phyloP scores from a whole-genome alignment of 2,797 vertebrate species.

The Merluccius polli region DNA sequence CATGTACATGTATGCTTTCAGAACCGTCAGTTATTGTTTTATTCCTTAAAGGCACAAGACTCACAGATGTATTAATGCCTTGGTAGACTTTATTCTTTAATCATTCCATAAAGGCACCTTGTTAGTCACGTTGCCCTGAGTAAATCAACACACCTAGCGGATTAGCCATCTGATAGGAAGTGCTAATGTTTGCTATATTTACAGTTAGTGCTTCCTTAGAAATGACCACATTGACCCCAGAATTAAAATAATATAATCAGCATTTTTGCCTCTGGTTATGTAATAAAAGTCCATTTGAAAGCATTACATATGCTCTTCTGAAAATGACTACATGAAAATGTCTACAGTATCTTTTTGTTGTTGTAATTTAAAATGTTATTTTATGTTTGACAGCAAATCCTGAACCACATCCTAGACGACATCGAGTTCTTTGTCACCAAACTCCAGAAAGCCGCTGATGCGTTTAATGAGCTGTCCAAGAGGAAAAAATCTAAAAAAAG shows the following conservation, averaged over 20 bases:
- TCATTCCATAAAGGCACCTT: slow-evolving; percentile 24
- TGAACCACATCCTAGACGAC: slow-evolving; percentile 96
- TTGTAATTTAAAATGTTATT: background rate
- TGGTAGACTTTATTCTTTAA: slow-evolving; percentile 33
- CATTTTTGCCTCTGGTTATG: background rate
- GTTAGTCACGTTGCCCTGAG: background rate
- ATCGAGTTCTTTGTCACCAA: slow-evolving; percentile 93
- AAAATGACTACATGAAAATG: background rate
- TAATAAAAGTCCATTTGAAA: background rate
- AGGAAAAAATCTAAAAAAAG: slow-evolving; percentile 88
- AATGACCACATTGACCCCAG: no score
- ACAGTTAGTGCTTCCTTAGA: background rate
- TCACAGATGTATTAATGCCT: background rate
- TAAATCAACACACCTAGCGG: slow-evolving; percentile 7
- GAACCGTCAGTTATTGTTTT: background rate
- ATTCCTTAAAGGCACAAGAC: background rate
- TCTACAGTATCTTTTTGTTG: background rate
- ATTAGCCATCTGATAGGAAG: background rate
- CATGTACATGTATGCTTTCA: background rate
- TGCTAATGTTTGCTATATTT: background rate
- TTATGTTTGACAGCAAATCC: slow-evolving; percentile 83
- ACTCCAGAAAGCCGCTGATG: slow-evolving; percentile 93
- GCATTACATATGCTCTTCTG: background rate
- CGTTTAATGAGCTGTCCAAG: slow-evolving; percentile 84
- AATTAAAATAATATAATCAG: no score